Percentiles rank a stretch among this genome's conserved stretches.
These are phyloP conservation scores for Rhineura floridana DNA, from an alignment of 2,113 vertebrate genomes.

Conservation along the genomic window DNA sequence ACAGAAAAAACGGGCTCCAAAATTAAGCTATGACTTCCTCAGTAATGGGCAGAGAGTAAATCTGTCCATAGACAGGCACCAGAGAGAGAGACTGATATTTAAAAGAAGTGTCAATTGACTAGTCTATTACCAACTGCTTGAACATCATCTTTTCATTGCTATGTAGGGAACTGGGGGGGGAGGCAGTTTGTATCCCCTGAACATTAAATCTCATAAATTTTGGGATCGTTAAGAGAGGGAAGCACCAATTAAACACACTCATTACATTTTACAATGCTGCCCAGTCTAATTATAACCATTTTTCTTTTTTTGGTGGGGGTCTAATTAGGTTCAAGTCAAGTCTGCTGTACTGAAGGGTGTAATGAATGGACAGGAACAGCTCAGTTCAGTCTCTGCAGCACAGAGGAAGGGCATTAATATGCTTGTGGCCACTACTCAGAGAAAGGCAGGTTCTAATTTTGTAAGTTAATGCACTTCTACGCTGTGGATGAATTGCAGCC, in stretches of 20 bases:
- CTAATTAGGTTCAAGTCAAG: slow-evolving; percentile 59
- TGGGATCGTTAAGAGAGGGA: slow-evolving; percentile 39
- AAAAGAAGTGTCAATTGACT: not conserved
- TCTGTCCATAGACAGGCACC: not conserved
- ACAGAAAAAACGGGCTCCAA: not conserved
- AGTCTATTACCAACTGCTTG: not conserved
- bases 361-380: slow-evolving; percentile 46
- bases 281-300: slow-evolving; percentile 59
- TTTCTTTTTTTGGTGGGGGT: slow-evolving; percentile 58
- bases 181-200: not conserved
- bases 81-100: not conserved
- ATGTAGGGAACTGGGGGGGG: not conserved
- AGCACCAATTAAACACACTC: slow-evolving; percentile 48
- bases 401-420: slow-evolving; percentile 57
- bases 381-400: slow-evolving; percentile 3
- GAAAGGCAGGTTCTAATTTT: slow-evolving; percentile 54
- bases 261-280: slow-evolving; percentile 44
- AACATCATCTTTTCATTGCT: not conserved
- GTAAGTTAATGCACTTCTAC: slow-evolving; percentile 58
- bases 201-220: slow-evolving; percentile 36
- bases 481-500: slow-evolving; percentile 55
- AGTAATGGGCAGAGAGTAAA: not conserved
- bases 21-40: not conserved
- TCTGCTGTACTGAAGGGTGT: slow-evolving; percentile 24
- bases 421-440: slow-evolving; percentile 42